These are phyloP conservation scores for Pantherophis guttatus DNA, from an alignment of 2,113 vertebrate genomes.

Conservation along the genomic window DNA sequence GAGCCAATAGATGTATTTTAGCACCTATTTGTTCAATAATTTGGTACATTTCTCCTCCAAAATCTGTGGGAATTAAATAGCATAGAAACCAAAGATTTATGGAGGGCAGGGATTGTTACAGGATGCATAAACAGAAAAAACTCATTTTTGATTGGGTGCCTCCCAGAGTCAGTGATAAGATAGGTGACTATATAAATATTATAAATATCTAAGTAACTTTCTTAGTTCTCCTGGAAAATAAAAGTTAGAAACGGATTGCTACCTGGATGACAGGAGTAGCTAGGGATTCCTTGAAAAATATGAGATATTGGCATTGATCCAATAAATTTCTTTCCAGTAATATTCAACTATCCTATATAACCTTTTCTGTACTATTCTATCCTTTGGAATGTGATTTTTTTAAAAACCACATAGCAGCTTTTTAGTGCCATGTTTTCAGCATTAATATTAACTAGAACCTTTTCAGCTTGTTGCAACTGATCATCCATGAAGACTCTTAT, in stretches of 20 bases:
- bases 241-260: background rate
- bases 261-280: background rate
- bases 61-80: background rate
- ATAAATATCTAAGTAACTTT: background rate
- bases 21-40: background rate
- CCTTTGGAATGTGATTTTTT: background rate
- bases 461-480: background rate
- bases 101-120: background rate
- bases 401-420: background rate
- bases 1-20: background rate
- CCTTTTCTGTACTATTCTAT: background rate
- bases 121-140: background rate
- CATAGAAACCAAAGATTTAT: background rate
- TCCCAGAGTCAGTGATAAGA: background rate
- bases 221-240: background rate
- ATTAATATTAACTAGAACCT: background rate
- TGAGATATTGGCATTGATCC: background rate
- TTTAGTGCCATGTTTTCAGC: background rate
- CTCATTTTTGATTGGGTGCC: background rate
- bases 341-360: background rate
- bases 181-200: background rate
- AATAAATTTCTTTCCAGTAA: background rate
- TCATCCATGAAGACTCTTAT: background rate
- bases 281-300: background rate
- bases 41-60: background rate